Percentiles rank a stretch among this genome's conserved stretches.
These are phyloP conservation scores for Gambusia holbrooki DNA, from an alignment of 2,113 vertebrate species.

Conservation along the genomic window DNA sequence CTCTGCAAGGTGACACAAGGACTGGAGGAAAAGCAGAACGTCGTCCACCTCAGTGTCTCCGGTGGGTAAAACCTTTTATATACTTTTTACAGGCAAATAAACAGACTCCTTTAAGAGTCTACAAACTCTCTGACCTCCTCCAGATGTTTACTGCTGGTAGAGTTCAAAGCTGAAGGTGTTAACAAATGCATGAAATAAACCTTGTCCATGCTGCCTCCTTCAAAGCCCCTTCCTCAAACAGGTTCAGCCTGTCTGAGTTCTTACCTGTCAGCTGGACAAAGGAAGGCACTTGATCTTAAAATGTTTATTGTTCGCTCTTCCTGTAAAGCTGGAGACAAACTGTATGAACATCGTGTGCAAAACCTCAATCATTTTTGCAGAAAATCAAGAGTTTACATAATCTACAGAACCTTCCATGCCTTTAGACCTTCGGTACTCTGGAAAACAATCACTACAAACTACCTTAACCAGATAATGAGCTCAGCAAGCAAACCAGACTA, in stretches of 20 bases:
- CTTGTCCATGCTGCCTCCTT: not conserved
- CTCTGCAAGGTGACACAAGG: slow-evolving; percentile 92
- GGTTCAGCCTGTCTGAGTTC: not conserved
- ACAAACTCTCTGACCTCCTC: slow-evolving; percentile 12
- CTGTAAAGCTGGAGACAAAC: not conserved
- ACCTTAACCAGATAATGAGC: no score
- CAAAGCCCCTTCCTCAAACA: not conserved
- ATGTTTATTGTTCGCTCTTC: no score
- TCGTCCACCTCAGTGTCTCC: slow-evolving; percentile 80
- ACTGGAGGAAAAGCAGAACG: slow-evolving; percentile 87
- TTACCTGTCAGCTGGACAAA: not conserved
- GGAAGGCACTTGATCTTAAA: not conserved
- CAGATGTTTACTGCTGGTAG: slow-evolving; percentile 27
- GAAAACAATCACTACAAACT: not conserved
- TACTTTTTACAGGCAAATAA: slow-evolving; percentile 10
- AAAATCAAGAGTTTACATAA: not conserved
- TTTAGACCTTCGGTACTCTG: not conserved
- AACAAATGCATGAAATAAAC: not conserved
- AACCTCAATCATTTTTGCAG: no score
- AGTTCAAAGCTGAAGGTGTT: slow-evolving; percentile 3
- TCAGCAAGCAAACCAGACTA: not conserved
- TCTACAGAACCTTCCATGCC: not conserved
- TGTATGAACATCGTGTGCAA: not conserved
- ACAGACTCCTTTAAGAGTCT: not conserved
- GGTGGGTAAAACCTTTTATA: slow-evolving; percentile 79